phyloP scores from a whole-genome alignment of 2,888 invertebrate genomes.

The Cyrtodaria siliqua region DNA sequence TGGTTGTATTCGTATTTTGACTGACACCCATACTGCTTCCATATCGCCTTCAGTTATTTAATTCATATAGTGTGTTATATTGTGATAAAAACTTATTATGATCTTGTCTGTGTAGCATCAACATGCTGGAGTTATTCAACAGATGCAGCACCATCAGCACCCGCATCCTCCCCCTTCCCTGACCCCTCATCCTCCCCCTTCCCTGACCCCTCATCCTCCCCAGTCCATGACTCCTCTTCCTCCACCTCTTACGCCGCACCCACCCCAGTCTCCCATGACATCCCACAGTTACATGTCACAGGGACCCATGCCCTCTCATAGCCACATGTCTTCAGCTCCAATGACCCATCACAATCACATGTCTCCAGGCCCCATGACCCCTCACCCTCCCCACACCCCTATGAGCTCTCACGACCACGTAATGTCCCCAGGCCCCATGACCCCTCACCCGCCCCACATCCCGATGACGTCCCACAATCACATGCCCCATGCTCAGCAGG shows the following conservation, averaged over 20 bases:
- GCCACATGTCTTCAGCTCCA: constrained; percentile 53
- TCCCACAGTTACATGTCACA: constrained; percentile 45
- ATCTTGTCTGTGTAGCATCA: constrained; percentile 30
- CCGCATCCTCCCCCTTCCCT: constrained; percentile 28
- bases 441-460: constrained; percentile 57
- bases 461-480: constrained; percentile 60
- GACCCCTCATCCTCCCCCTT: constrained; percentile 37
- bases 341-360: constrained; percentile 49
- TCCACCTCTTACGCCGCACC: constrained; percentile 54
- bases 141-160: constrained; percentile 57
- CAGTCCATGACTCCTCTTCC: constrained; percentile 50
- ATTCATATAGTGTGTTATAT: too few species aligned
- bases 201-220: constrained; percentile 51
- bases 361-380: constrained; percentile 40
- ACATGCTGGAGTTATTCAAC: constrained; percentile 58
- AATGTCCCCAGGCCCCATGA: constrained; percentile 37
- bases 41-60: too few species aligned
- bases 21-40: too few species aligned
- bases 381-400: constrained; percentile 59
- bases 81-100: too few species aligned
- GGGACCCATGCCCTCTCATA: constrained; percentile 37
- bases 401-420: constrained; percentile 56
- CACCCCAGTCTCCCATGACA: constrained; percentile 51
- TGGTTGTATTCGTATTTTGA: too few species aligned
- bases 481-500: constrained; percentile 56